Base-by-base conservation (phyloP, 2,888 invertebrate species). In the Erebia ligea region DNA sequence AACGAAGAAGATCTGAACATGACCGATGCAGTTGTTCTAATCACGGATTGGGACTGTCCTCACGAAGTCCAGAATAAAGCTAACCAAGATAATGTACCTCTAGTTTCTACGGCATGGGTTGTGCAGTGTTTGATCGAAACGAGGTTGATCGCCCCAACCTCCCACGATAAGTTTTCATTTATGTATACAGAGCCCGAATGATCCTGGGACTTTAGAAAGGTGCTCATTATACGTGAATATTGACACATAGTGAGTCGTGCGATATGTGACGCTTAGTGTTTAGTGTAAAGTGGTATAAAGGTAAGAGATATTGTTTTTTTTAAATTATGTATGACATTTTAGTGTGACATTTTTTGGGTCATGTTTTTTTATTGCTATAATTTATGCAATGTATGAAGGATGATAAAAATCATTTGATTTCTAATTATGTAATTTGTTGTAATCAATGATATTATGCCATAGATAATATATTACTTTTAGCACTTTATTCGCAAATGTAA, bases 71-170 rank as follows among this genome's bases (percentile, higher is more conserved):
- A 92, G 64, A 92, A 92, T 72, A 92, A 91, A 71, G 95, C 95
- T 0, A 89, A 91, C 68, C 89, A 94, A 67, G 94, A 95, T 78
- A 92, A 90, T 69, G 90, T 95, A n/a, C 95, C 96, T 0, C 79
- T 96, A 0, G 95, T 96, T 0, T 95, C 96, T 0, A 95, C 95
- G 0, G 94, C 94, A 1, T 97, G 96, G 96, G 89, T 96, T 1
- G 93, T 95, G 5, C 96, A 96, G 78, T 95, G 95, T 77, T 87
- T 96, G 54, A 95, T 96, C 72, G 94, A 95, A 77, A 95, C 95
- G 1, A 90, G 91, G 68, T 85, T 93, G 50, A 85, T 94, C 74
- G 78, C 87, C 0, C 92, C 94, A 9, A 91, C 93, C 77, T 86
- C 89, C 71, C 94, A 94, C 83, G 87, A 87, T 62, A 93, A 90